These are phyloP conservation scores for Thymallus thymallus DNA, from an alignment of 2,113 vertebrate species.

Conservation along the genomic window DNA sequence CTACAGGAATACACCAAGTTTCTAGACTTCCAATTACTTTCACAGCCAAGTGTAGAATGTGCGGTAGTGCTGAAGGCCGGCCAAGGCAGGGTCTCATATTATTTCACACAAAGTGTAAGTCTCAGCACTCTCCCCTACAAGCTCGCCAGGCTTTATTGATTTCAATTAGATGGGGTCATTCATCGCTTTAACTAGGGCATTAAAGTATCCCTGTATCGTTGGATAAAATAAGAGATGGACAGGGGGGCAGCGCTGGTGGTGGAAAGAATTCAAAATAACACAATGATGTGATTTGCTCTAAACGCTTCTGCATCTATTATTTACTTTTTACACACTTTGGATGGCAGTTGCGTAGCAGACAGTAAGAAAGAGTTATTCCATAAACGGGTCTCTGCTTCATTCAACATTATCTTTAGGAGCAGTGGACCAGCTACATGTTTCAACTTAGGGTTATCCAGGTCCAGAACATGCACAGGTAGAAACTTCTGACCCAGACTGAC, in stretches of 20 bases:
- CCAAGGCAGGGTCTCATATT: conserved; percentile 44
- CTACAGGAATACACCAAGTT: conserved; percentile 34
- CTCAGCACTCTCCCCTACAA: conserved; percentile 53
- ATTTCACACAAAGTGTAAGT: conserved; percentile 42
- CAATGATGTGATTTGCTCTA: not conserved
- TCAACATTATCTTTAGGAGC: not conserved
- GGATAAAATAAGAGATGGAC: conserved; percentile 42
- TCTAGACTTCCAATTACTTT: conserved; percentile 37
- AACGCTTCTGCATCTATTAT: conserved; percentile 2
- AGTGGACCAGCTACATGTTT: not conserved
- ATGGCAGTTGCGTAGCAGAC: not conserved
- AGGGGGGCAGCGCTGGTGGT: not conserved
- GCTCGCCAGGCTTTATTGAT: conserved; percentile 58
- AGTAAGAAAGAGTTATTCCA: not conserved
- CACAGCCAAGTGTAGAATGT: conserved; percentile 39
- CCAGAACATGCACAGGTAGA: not conserved
- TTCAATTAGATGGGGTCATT: conserved; percentile 49
- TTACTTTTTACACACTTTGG: not conserved
- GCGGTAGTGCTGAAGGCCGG: conserved; percentile 17
- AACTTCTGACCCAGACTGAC: not conserved
- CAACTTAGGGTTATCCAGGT: not conserved
- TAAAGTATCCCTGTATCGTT: conserved; percentile 55
- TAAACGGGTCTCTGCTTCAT: not conserved
- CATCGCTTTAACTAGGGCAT: conserved; percentile 59
- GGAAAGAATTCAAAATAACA: not conserved